Base-by-base conservation (phyloP, 2,888 invertebrate species). In the Spatulosminthurus flaviceps region DNA sequence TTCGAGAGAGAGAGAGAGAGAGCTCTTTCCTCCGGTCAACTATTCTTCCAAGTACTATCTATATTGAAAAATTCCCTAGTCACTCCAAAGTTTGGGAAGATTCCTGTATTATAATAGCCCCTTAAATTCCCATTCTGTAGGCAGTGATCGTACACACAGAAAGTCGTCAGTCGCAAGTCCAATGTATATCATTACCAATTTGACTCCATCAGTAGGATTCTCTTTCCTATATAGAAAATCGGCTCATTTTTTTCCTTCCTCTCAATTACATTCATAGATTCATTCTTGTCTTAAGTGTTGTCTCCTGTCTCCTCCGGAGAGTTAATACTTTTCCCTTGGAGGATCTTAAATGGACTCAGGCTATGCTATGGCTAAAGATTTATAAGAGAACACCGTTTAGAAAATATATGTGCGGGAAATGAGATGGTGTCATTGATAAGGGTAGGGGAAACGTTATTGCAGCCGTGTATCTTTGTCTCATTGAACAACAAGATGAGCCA, bases 361-460 rank as follows among this genome's bases (percentile, higher is more conserved):
- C 9, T 41, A 41, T 41, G 41, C 13, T 41, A 41, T 51, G 51
- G 51, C 51, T 19, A 4, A 51, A 19, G 16, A 51, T n/a, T 51
- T 51, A 51, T 51, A 51, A 16, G n/a, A 51, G 19, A n/a, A 51
- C 16, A n/a, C 16, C 19, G 51, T 51, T 13, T 51, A 51, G 51
- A 2, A 19, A 51, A 51, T 51, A 2, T n/a, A 51, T 51, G 51
- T 19, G 51, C n/a, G n/a, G 51, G 51, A 51, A 51, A 51, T 51
- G 51, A 76, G 76, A 76, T 76, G 76, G 76, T 76, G 76, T 67
- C 76, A 75, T 28, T 43, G 76, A 76, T 76, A 76, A 67, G 76
- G 34, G 29, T 1, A n/a, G n/a, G n/a, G 61, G 34, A 51, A 73
- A 29, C n/a, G 34, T 24, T 41, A 43, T 61, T 22, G 66, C 42